Percentiles rank a stretch among this genome's conserved stretches.
These are phyloP conservation scores for Atta texana DNA, from an alignment of 1,140 invertebrate genomes.

Conservation along the genomic window DNA sequence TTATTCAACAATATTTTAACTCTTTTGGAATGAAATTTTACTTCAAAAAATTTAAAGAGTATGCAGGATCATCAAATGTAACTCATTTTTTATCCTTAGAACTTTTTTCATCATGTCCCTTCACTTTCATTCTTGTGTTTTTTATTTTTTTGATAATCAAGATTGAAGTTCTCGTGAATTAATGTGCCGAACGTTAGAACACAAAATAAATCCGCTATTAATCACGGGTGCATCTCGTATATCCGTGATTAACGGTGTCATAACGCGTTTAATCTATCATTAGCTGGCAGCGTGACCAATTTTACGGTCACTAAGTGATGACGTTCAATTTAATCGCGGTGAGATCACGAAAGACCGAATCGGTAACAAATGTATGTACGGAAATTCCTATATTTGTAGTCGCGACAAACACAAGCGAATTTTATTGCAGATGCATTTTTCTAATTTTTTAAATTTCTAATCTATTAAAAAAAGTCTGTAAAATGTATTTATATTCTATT, in stretches of 20 bases:
- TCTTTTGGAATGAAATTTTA: no score
- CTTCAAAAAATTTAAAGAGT: no score
- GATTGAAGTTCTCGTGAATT: neutral
- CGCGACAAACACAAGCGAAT: neutral
- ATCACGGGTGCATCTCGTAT: slow-evolving; percentile 8
- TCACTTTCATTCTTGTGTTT: neutral
- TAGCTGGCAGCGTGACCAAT: slow-evolving; percentile 41
- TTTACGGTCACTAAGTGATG: slow-evolving; percentile 46
- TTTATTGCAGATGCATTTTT: neutral
- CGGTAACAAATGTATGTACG: neutral
- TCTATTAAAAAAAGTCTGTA: neutral
- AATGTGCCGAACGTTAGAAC: neutral
- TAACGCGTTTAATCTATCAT: slow-evolving; percentile 58
- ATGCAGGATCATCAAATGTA: neutral
- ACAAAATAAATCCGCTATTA: slow-evolving; percentile 12
- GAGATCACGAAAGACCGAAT: slow-evolving; percentile 6
- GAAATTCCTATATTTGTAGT: neutral
- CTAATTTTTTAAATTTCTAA: no score
- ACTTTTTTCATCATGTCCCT: neutral
- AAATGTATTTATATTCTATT: neutral
- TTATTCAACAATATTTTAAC: no score
- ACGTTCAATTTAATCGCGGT: slow-evolving; percentile 37
- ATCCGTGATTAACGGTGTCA: slow-evolving; percentile 11
- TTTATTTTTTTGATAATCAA: neutral
- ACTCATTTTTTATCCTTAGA: neutral